phyloP scores from a whole-genome alignment of 1,140 invertebrate species.

The Drosophila suzukii region DNA sequence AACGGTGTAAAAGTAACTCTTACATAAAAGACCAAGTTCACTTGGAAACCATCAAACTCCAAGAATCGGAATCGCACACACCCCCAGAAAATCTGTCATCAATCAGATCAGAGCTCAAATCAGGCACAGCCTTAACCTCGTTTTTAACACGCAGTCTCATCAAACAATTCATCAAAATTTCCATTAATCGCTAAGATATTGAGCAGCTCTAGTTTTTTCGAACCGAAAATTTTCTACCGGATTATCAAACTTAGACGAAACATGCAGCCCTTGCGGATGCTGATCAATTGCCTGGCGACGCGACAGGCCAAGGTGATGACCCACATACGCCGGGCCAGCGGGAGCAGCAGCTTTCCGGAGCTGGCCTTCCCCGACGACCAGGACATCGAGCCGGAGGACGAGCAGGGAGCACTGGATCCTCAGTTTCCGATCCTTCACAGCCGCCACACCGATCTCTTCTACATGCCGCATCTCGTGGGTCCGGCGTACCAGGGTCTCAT shows the following conservation, averaged over 20 bases:
- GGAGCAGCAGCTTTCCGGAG: slow-evolving; percentile 27
- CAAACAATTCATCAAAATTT: slow-evolving; percentile 18
- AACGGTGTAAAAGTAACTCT: background rate
- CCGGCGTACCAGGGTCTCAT: slow-evolving; percentile 46
- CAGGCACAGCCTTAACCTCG: background rate
- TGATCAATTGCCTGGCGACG: background rate
- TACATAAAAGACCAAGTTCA: background rate
- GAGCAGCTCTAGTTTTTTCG: background rate
- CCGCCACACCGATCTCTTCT: slow-evolving; percentile 43
- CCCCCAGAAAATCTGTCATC: slow-evolving; percentile 8
- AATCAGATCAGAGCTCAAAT: background rate
- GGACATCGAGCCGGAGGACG: slow-evolving; percentile 41
- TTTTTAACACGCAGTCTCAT: slow-evolving; percentile 4
- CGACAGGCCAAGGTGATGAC: background rate
- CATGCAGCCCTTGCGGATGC: slow-evolving; percentile 9
- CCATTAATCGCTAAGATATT: background rate
- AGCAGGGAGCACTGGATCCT: background rate
- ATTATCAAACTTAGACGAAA: background rate
- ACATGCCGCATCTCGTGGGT: slow-evolving; percentile 56
- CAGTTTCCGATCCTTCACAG: slow-evolving; percentile 37
- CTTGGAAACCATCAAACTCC: background rate
- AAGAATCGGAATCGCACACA: background rate
- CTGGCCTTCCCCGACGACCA: slow-evolving; percentile 38
- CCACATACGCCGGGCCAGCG: slow-evolving; percentile 24
- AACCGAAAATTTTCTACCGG: background rate